A percentile compares a stretch with the other conserved stretches of the same genome.
phyloP scores from a whole-genome alignment of 30 jellyfish, hydroid and myxozoan species.

The Hydractinia symbiolongicarpus region DNA sequence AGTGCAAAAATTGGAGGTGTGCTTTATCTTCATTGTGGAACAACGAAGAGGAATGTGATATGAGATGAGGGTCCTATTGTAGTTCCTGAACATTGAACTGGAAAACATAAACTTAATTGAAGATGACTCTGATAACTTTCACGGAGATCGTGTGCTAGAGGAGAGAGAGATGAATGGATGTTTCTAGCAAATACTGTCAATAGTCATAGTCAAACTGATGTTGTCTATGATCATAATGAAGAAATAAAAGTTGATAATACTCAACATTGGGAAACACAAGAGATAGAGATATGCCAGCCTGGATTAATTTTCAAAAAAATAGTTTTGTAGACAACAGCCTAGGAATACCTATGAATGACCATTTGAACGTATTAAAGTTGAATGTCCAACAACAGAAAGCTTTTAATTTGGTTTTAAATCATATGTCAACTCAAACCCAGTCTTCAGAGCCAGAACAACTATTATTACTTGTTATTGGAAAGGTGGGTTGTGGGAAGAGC shows the following conservation, averaged over 20 bases:
- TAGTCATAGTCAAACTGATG: not conserved
- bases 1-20: constrained; percentile 22
- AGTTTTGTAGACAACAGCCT: not conserved
- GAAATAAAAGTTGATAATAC: not conserved
- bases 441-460: not conserved
- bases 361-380: not conserved
- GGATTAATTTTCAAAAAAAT: not conserved
- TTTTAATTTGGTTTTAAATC: not conserved
- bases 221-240: not conserved
- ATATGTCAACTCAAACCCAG: not conserved
- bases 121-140: not conserved
- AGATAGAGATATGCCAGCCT: not conserved
- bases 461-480: not conserved
- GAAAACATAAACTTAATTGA: not conserved
- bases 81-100: not conserved
- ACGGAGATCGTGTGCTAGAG: not conserved
- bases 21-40: not conserved
- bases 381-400: not conserved
- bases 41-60: not conserved
- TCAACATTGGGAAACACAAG: not conserved
- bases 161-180: not conserved
- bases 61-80: not conserved
- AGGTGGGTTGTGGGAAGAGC: not conserved
- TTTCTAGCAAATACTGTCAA: not conserved
- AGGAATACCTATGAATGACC: not conserved